phyloP scores from a whole-genome alignment of 1,140 invertebrate genomes.

The Halesus radiatus region DNA sequence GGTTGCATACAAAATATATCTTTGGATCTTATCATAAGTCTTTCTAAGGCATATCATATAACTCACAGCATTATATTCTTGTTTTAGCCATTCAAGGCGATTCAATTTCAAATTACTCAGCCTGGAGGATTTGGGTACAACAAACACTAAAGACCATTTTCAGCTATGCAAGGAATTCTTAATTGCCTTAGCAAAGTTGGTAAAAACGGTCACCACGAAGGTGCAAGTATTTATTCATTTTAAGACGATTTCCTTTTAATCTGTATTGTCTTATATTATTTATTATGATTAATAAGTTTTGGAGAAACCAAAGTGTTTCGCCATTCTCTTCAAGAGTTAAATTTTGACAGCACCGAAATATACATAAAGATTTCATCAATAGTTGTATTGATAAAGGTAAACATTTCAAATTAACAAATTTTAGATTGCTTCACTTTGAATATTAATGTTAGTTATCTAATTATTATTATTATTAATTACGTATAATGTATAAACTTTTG shows the following conservation, averaged over 20 bases:
- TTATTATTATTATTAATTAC: constrained; percentile 3
- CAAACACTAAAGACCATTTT: no score
- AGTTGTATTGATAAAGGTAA: not conserved
- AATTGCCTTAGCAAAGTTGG: no score
- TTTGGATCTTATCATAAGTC: constrained; percentile 42
- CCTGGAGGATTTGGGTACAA: no score
- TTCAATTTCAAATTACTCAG: constrained; percentile 11
- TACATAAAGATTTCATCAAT: not conserved
- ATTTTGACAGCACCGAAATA: constrained; percentile 10
- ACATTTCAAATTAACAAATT: not conserved
- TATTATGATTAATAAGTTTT: not conserved
- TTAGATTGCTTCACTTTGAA: not conserved
- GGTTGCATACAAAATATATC: constrained; percentile 41
- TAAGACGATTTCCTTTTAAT: not conserved
- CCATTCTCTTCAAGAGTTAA: not conserved
- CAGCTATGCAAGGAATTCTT: no score
- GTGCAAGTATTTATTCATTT: constrained; percentile 11
- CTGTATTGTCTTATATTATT: constrained; percentile 15
- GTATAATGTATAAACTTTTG: no score
- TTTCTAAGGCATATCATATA: constrained; percentile 38
- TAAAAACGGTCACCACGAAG: not conserved
- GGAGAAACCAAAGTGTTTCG: not conserved
- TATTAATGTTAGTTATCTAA: not conserved
- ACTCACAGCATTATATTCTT: constrained; percentile 30
- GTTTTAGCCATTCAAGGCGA: not conserved